Percentiles rank a stretch among this genome's conserved stretches.
phyloP scores from a whole-genome alignment of 2,888 invertebrate genomes.

The Mythimna pallens region DNA sequence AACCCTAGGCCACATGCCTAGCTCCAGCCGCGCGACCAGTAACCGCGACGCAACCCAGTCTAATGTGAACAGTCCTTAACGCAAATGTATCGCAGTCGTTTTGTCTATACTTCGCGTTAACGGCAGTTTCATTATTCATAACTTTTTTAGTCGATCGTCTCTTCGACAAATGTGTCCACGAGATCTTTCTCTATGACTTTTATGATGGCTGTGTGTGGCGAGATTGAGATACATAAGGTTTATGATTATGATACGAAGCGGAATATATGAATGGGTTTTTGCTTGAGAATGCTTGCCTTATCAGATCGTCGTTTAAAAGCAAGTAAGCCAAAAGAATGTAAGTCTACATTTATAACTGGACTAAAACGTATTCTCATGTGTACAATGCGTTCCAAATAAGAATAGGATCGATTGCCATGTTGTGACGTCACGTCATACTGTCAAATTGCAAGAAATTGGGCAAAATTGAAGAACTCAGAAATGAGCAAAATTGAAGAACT shows the following conservation, averaged over 20 bases:
- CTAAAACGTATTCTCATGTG: neutral
- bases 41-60: slow-evolving; percentile 60
- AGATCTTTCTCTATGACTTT: slow-evolving; percentile 53
- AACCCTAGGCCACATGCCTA: slow-evolving; percentile 58
- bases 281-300: slow-evolving; percentile 7
- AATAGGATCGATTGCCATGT: no score
- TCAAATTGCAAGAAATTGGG: no score
- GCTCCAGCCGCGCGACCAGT: slow-evolving; percentile 48
- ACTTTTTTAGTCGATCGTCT: slow-evolving; percentile 54
- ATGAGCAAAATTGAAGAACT: no score
- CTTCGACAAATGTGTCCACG: slow-evolving; percentile 55
- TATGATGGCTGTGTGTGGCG: slow-evolving; percentile 36
- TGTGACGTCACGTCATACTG: no score
- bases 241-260: slow-evolving; percentile 19
- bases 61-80: slow-evolving; percentile 65
- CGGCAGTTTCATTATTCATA: slow-evolving; percentile 66
- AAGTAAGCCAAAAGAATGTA: slow-evolving; percentile 17
- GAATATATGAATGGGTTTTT: slow-evolving; percentile 14
- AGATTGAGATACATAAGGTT: slow-evolving; percentile 47
- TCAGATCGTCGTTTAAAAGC: slow-evolving; percentile 11
- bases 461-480: no score
- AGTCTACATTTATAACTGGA: neutral
- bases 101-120: slow-evolving; percentile 61
- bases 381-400: no score
- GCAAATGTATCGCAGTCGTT: slow-evolving; percentile 65